phyloP scores from a whole-genome alignment of 2,888 invertebrate species.

The Polydrusus cervinus region DNA sequence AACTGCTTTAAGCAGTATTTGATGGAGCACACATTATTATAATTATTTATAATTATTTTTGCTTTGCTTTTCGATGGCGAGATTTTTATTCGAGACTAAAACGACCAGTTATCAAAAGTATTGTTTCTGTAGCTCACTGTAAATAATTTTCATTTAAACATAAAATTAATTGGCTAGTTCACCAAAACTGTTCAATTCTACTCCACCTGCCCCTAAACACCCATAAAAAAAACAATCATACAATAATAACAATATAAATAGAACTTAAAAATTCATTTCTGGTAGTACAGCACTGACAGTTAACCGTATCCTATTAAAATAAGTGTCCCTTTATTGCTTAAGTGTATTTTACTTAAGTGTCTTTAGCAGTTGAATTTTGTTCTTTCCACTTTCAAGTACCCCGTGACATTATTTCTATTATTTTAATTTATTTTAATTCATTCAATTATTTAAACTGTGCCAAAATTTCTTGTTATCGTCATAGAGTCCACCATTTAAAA shows the following conservation, averaged over 20 bases:
- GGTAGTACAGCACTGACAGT: conserved; percentile 35
- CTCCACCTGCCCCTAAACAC: conserved; percentile 29
- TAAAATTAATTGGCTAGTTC: too few relatives aligned
- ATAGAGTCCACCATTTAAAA: neutral
- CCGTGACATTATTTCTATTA: neutral
- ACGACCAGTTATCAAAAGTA: too few relatives aligned
- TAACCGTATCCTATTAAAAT: conserved; percentile 35
- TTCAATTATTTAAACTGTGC: conserved; percentile 2
- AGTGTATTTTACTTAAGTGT: conserved; percentile 3
- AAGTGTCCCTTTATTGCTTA: conserved; percentile 34
- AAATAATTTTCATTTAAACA: too few relatives aligned
- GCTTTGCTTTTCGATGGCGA: too few relatives aligned
- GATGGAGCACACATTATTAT: too few relatives aligned
- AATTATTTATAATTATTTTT: too few relatives aligned
- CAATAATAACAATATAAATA: conserved; percentile 37
- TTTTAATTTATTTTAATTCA: conserved; percentile 4
- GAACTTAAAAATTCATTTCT: conserved; percentile 22
- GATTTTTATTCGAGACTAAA: too few relatives aligned
- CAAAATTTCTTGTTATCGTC: conserved; percentile 6
- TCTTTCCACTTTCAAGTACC: conserved; percentile 10
- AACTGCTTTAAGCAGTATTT: too few relatives aligned
- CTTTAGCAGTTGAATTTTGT: neutral
- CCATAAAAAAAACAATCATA: neutral
- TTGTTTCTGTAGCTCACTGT: too few relatives aligned
- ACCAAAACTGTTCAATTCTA: neutral